Conservation (phyloP, 2,888 invertebrate species). For the Andrena flavipes region DNA sequence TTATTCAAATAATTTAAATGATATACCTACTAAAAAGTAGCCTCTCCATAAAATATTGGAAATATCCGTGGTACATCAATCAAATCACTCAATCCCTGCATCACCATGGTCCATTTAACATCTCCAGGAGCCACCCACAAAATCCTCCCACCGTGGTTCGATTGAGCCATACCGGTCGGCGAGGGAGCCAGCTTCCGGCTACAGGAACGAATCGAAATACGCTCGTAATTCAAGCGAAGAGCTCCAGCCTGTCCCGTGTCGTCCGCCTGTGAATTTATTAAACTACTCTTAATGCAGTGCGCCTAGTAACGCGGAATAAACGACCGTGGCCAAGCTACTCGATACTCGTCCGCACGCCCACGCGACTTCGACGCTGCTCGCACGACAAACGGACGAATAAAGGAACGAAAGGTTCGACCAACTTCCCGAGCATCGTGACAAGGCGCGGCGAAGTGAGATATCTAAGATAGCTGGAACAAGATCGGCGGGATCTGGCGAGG, state of each 20-base stretch:
- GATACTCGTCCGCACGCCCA: conserved; percentile 69
- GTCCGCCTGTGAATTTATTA: conserved; percentile 65
- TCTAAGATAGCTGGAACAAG: conserved; percentile 71
- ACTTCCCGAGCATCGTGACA: conserved; percentile 48
- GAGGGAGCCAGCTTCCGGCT: conserved; percentile 27
- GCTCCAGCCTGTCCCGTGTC: conserved; percentile 51
- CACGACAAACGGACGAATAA: conserved; percentile 10
- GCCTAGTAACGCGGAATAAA: conserved; percentile 70
- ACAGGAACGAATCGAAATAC: conserved; percentile 47
- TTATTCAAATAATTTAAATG: conserved; percentile 37
- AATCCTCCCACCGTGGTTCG: neutral
- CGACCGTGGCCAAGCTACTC: conserved; percentile 66
- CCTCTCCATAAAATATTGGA: too few relatives aligned
- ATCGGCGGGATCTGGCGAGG: conserved; percentile 48
- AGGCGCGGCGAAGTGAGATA: conserved; percentile 68
- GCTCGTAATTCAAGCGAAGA: conserved; percentile 53
- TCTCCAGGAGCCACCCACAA: neutral
- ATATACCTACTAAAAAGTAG: conserved; percentile 1
- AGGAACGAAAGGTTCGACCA: conserved; percentile 41
- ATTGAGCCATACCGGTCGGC: conserved; percentile 30
- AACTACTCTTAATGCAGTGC: conserved; percentile 65
- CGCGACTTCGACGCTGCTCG: conserved; percentile 55
- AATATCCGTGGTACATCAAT: too few relatives aligned
- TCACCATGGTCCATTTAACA: neutral
- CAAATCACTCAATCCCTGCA: neutral